Base-by-base conservation (phyloP, 2,113 vertebrate species). In the Passer montanus region DNA sequence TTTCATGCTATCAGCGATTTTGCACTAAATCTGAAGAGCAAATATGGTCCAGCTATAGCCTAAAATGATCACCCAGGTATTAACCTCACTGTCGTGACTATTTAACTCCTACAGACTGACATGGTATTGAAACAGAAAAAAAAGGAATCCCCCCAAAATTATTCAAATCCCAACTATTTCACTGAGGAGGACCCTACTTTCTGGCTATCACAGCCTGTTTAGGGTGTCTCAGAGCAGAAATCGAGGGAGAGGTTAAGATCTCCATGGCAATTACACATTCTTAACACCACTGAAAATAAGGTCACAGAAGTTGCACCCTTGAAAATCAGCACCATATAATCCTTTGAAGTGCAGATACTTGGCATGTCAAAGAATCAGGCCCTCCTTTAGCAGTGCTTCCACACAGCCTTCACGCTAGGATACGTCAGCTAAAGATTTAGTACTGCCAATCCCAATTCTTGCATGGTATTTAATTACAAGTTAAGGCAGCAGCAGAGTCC, bases 191-290 rank as follows among this genome's bases (percentile, higher is more conserved):
- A 59, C 13, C 52, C 30, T 47, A 0, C 12, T 44, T 63, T 73
- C 47, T 56, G 60, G 12, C 31, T 47, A 1, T 44, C 17, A 0
- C 43, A 21, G 12, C 10, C 66, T 69, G 13, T 4, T 84, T 33
- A 35, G 56, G 31, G 35, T 26, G 55, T 28, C 59, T 58, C 89
- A 69, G 39, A 77, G 55, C 46, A 88, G 58, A 68, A 85, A 80
- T 17, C 43, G 63, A 80, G 35, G 0, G 0, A 41, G 68, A 63
- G 15, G n/a, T 74, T 47, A 46, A 68, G 66, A 87, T 63, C 77
- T 87, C 47, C 2, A 0, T 6, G 11, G n/a, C 0, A 0, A 56
- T 64, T 60, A 28, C 20, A 41, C 8, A 0, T 63, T 39, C 72
- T 63, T 56, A 62, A 41, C 2, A 1, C 24, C 33, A 6, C 52